Evolutionary conservation across 2,888 invertebrate genomes (phyloP), one percentile per base, ranked within the genome.

Genomic region (Venustoraphidia nigricollis): DNA sequence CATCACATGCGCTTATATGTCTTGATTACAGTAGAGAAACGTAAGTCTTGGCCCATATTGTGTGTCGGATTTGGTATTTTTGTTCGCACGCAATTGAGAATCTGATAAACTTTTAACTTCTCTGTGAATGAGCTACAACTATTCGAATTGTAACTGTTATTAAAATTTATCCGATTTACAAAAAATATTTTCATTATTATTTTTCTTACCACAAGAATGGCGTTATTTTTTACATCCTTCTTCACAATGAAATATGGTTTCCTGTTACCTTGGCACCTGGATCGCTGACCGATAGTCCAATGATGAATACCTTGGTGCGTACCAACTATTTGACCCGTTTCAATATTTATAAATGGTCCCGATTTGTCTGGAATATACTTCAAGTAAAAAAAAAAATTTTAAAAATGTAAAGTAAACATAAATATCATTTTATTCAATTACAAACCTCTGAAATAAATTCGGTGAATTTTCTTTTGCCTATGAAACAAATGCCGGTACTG

Each of bases 401-500:
- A 14, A 14, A 17, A 41, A 1, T 41, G 13, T 34, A 36, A 64
- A 41, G 46, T 50, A 14, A 27, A 13, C 37, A 5, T 48, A 17
- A 36, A 47, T 44, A 48, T 43, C n/a, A 35, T 36, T 36, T 14
- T 36, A 36, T 27, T 10, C 11, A n/a, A 37, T 41, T 41, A 57
- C 66, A 63, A 71, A 90, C 91, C 72, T 93, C 84, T 52, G 81
- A 77, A 59, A 97, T 91, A 61, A 98, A 98, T 37, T 81, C 63
- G 58, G 84, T 76, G 66, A 97, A 97, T 57, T 83, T 78, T 56
- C 90, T 77, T 59, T 81, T 80, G 1, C 97, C 97, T 60, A 98
- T 89, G 64, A 97, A 97, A 67, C 97, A 98, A 53, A 98, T 94
- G 27, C 97, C 97, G 66, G 84, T 88, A 60, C 93, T 94, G 67